Evolutionary conservation across 2,888 invertebrate genomes (phyloP).

Genomic region (Eulithis testata): DNA sequence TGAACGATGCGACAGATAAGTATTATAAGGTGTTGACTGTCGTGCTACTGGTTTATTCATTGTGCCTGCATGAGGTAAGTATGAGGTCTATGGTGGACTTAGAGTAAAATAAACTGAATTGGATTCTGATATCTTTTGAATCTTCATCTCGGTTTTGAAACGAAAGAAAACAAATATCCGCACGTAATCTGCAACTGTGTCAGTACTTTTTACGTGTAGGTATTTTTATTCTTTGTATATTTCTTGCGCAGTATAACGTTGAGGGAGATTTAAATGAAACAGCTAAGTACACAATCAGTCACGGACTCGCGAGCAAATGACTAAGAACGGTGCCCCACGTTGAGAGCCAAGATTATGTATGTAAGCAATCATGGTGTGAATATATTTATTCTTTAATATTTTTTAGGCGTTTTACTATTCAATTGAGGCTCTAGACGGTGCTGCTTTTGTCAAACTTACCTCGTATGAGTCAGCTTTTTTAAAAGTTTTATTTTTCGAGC

Average conservation of each 20-base stretch:
- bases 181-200: neutral
- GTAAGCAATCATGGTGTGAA: slow-evolving; percentile 11
- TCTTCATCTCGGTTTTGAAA: too few species aligned
- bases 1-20: neutral
- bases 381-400: slow-evolving; percentile 12
- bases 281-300: slow-evolving; percentile 11
- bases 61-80: neutral
- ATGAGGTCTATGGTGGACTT: neutral
- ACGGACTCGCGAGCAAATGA: neutral
- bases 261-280: slow-evolving; percentile 3
- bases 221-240: neutral
- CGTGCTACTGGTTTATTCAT: neutral
- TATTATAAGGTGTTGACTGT: neutral
- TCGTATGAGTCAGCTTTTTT: neutral
- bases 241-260: neutral
- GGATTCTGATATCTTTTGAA: too few species aligned
- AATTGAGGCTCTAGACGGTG: too few species aligned
- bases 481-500: neutral
- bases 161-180: too few species aligned
- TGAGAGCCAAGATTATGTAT: slow-evolving; percentile 21
- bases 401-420: neutral
- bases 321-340: slow-evolving; percentile 23
- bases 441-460: too few species aligned
- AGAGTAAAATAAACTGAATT: too few species aligned
- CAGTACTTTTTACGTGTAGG: neutral